Percentiles rank a stretch among this genome's conserved stretches.
Conservation (phyloP, 2,797 vertebrate species). For the Enteromius viviparus region DNA sequence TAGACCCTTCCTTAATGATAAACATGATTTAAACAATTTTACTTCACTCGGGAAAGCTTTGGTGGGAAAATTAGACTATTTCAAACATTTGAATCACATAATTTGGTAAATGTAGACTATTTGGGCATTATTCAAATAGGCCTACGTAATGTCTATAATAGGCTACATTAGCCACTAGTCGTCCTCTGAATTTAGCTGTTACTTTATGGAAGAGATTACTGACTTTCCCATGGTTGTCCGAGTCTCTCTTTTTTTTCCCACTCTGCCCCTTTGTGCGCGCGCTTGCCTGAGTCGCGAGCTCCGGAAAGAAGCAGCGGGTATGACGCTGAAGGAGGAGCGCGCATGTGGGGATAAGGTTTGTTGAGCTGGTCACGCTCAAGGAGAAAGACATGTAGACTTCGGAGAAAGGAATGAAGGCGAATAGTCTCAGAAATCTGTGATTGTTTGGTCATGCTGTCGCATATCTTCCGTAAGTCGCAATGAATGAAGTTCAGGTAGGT, state of each 20-base stretch:
- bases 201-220: slow-evolving; percentile 21
- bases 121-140: neutral
- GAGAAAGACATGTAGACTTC: slow-evolving; percentile 22
- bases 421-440: slow-evolving; percentile 50
- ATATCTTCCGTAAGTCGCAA: neutral
- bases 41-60: too few relatives aligned
- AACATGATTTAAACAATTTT: neutral
- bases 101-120: neutral
- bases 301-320: slow-evolving; percentile 28
- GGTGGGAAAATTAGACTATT: neutral
- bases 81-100: neutral
- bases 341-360: slow-evolving; percentile 56
- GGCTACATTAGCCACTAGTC: neutral
- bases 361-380: slow-evolving; percentile 30
- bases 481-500: slow-evolving; percentile 30
- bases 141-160: neutral
- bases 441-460: slow-evolving; percentile 4
- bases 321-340: slow-evolving; percentile 51
- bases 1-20: neutral
- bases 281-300: slow-evolving; percentile 46
- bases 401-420: slow-evolving; percentile 33
- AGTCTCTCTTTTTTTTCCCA: neutral
- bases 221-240: slow-evolving; percentile 45
- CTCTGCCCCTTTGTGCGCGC: slow-evolving; percentile 13
- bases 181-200: slow-evolving; percentile 20